Conservation (phyloP, 2,797 vertebrate species). For the Sarcophilus harrisii region DNA sequence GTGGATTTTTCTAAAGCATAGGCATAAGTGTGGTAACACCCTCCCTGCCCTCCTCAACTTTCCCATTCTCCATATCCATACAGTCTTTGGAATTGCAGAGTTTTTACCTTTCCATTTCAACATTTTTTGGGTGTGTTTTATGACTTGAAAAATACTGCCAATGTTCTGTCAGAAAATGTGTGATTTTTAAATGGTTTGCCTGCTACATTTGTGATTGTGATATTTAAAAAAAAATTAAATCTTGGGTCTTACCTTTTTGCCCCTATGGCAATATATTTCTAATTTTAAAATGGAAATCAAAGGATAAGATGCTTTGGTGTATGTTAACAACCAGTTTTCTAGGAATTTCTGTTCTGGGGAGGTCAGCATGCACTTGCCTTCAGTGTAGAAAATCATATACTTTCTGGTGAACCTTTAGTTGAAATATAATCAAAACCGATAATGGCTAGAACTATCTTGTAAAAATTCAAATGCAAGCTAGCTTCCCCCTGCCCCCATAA, state of each 20-base stretch:
- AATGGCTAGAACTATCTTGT: conserved; percentile 29
- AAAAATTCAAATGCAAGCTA: not conserved
- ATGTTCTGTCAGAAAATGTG: conserved; percentile 10
- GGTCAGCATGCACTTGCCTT: not conserved
- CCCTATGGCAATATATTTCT: conserved; percentile 1
- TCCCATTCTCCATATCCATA: too few relatives aligned
- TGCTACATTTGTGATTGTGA: conserved; percentile 22
- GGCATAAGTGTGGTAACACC: too few relatives aligned
- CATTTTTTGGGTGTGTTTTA: conserved; percentile 5
- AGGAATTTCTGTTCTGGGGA: conserved; percentile 30
- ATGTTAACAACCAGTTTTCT: conserved; percentile 7
- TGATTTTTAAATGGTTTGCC: not conserved
- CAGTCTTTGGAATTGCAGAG: not conserved
- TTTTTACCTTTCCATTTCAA: not conserved
- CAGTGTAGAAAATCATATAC: not conserved
- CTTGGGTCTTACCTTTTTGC: conserved; percentile 21
- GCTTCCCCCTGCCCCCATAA: not conserved
- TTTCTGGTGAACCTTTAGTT: conserved; percentile 36
- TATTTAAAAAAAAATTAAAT: conserved; percentile 11
- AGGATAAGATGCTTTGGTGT: conserved; percentile 33
- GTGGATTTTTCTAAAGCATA: too few relatives aligned
- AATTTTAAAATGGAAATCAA: conserved; percentile 23
- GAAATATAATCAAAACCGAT: not conserved
- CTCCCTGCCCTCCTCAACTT: too few relatives aligned
- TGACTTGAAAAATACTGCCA: conserved; percentile 44